Base-by-base conservation (phyloP, 2,797 vertebrate species). In the Parauchenoglanis ngamensis region DNA sequence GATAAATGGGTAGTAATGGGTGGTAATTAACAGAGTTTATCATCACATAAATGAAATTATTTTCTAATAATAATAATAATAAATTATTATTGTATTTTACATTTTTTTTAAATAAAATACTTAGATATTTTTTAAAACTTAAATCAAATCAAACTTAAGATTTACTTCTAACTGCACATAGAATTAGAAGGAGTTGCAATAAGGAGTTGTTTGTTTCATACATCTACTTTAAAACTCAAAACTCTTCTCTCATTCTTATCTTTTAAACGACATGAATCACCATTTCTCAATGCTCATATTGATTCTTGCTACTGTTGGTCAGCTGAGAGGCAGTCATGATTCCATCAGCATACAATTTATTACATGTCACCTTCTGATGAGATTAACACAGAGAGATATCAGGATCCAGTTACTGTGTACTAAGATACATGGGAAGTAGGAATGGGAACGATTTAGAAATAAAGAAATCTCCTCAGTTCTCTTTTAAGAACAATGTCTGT, bases 201-300 rank as follows among this genome's bases (percentile, higher is more conserved):
- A 68, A 7, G 12, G 67, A 35, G 15, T 67, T 67, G 7, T 73
- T 40, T 70, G 21, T 49, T 46, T 49, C 21, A 46, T 44, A 21
- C 23, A 75, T n/a, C 7, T 19, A 70, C 28, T 21, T 70, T 49
- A 46, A 49, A 25, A n/a, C 12, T 49, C 23, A n/a, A 75, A 40
- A 57, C 17, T 25, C 28, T 61, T 61, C 44, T 10, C 2, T 1
- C 6, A 11, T 72, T 57, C 13, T 28, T 21, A 44, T 65, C 59
- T 25, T 59, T 84, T 49, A 61, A 11, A 83, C 0, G 52, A 31
- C 40, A 81, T 63, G 79, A 81, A 68, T 68, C 73, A 68, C 72
- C 59, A 67, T 67, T 78, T 83, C 4, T 65, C 8, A 49, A 35
- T 1, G 7, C 40, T 61, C 19, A 25, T 86, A 80, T 31, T 80